Conservation (phyloP, 2,113 vertebrate species). For the Vulpes lagopus region DNA sequence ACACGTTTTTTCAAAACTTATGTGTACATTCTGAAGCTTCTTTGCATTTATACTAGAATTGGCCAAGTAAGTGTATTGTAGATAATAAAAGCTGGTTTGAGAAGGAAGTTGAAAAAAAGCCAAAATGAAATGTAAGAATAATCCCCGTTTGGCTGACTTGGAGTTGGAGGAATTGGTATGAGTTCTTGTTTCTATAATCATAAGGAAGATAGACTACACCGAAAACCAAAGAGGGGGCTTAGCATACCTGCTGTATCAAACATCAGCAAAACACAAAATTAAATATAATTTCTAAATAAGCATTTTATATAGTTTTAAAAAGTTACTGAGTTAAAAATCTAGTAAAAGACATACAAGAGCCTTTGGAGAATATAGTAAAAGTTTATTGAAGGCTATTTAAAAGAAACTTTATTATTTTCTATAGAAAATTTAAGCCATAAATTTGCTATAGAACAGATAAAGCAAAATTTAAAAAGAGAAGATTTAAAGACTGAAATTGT, state of each 20-base stretch:
- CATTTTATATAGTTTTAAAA: slow-evolving; percentile 4
- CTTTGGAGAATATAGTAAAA: not conserved
- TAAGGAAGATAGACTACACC: not conserved
- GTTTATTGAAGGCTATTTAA: not conserved
- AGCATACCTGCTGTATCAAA: not conserved
- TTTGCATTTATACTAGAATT: not conserved
- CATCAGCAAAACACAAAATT: not conserved
- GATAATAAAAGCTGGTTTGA: not conserved
- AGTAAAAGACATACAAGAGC: not conserved
- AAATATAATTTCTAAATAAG: not conserved
- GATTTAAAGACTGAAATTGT: not conserved
- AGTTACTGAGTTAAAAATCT: not conserved
- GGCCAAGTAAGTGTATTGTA: not conserved
- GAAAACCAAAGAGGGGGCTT: not conserved
- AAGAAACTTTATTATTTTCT: not conserved
- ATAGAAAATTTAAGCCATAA: not conserved
- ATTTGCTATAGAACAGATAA: not conserved
- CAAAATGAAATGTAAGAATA: not conserved
- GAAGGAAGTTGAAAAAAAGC: not conserved
- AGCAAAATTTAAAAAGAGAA: not conserved
- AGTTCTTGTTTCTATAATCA: not conserved
- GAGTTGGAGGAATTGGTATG: not conserved
- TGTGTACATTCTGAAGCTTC: not conserved
- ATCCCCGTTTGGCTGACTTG: not conserved
- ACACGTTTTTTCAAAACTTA: not conserved